phyloP scores from a whole-genome alignment of 2,113 vertebrate genomes.

The Dicrurus megarhynchus region DNA sequence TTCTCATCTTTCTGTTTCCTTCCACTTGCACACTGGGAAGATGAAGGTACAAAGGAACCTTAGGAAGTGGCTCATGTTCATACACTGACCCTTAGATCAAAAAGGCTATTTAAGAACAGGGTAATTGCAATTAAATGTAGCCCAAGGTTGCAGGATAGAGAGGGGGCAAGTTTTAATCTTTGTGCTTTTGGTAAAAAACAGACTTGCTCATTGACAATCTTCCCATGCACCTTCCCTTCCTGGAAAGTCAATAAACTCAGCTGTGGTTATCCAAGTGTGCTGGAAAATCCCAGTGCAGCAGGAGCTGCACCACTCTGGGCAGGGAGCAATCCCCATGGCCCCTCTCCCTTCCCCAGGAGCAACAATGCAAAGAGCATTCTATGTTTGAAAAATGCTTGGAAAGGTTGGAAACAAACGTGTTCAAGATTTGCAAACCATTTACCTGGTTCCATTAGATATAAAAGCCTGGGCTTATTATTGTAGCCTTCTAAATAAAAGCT shows the following conservation, averaged over 20 bases:
- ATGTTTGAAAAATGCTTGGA: background rate
- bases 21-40: background rate
- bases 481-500: background rate
- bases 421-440: background rate
- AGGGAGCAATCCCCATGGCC: background rate
- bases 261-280: background rate
- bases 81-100: background rate
- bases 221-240: background rate
- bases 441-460: background rate
- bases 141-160: background rate
- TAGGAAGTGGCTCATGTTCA: background rate
- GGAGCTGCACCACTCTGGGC: background rate
- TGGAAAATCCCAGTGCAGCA: background rate
- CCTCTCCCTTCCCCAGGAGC: background rate
- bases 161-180: background rate
- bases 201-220: background rate
- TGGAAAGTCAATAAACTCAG: background rate
- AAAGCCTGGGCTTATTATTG: background rate
- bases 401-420: background rate
- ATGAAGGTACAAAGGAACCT: background rate
- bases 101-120: background rate
- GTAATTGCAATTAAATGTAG: background rate
- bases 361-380: background rate
- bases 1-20: background rate
- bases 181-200: background rate